Evolutionary conservation across 2,797 vertebrate species (phyloP).

Genomic region (Salmo trutta): DNA sequence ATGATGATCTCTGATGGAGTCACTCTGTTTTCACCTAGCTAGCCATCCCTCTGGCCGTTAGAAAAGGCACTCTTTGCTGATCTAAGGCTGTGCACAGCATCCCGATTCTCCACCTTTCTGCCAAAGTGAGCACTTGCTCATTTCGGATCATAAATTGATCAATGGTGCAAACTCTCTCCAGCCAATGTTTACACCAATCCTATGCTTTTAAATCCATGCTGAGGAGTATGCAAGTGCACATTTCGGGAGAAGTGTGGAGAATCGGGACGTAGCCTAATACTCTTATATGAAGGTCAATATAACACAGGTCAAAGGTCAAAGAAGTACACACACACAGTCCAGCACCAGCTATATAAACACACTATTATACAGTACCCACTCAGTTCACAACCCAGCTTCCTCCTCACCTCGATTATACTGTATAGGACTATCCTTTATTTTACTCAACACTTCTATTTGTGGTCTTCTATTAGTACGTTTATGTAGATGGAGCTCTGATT

Average conservation of each 20-base stretch:
- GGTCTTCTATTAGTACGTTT: slow-evolving; percentile 28
- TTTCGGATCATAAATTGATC: background rate
- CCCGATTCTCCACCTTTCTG: background rate
- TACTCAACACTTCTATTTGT: slow-evolving; percentile 30
- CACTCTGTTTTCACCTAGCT: background rate
- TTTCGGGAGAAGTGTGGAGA: background rate
- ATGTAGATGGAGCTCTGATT: slow-evolving; percentile 47
- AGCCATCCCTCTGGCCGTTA: background rate
- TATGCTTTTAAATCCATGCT: background rate
- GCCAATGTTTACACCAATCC: background rate
- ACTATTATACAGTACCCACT: slow-evolving; percentile 59
- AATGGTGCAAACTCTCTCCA: background rate
- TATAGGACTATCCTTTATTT: slow-evolving; percentile 18
- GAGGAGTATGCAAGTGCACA: background rate
- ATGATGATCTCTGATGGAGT: background rate
- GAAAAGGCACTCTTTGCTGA: slow-evolving; percentile 4
- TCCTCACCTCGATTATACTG: slow-evolving; percentile 20
- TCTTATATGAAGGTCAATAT: background rate
- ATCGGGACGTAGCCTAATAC: background rate
- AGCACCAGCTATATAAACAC: no score
- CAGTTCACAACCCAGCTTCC: slow-evolving; percentile 13
- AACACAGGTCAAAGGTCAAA: background rate
- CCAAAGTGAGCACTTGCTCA: background rate
- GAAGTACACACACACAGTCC: slow-evolving; percentile 34
- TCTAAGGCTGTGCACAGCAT: background rate